A percentile compares a stretch with the other conserved stretches of the same genome.
These are phyloP conservation scores for Sebastes umbrosus DNA, from an alignment of 2,797 vertebrate genomes.

Conservation along the genomic window DNA sequence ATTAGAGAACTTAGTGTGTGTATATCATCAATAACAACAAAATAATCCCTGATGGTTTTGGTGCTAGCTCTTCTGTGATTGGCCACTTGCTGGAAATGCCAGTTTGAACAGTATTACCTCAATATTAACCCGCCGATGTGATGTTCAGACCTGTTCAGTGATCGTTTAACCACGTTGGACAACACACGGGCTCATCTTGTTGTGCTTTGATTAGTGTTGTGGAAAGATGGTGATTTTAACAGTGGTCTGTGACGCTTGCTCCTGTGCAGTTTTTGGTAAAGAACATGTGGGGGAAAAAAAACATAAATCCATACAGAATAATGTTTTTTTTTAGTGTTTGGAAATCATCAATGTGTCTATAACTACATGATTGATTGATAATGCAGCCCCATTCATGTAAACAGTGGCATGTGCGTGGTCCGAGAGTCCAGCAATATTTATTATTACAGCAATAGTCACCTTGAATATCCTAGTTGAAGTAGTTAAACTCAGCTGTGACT, in stretches of 20 bases:
- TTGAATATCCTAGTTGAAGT: constrained; percentile 61
- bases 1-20: constrained; percentile 52
- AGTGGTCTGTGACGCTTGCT: constrained; percentile 69
- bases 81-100: constrained; percentile 57
- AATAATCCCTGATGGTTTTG: constrained; percentile 40
- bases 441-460: constrained; percentile 81
- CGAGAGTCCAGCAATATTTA: constrained; percentile 81
- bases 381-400: constrained; percentile 47
- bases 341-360: constrained; percentile 51
- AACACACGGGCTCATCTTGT: constrained; percentile 69
- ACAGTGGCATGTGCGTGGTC: constrained; percentile 64
- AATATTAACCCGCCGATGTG: constrained; percentile 79
- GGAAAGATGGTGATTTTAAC: constrained; percentile 67
- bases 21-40: constrained; percentile 3
- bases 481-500: constrained; percentile 65
- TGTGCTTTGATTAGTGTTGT: constrained; percentile 71
- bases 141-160: constrained; percentile 68
- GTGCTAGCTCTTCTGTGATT: constrained; percentile 55
- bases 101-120: constrained; percentile 79
- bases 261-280: constrained; percentile 64
- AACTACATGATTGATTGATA: constrained; percentile 49
- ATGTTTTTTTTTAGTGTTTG: constrained; percentile 42
- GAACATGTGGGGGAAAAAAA: constrained; percentile 3
- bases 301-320: constrained; percentile 25
- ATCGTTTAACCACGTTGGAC: constrained; percentile 68